Base-by-base conservation (phyloP, 1,140 invertebrate genomes). In the Tetramorium alpestre region DNA sequence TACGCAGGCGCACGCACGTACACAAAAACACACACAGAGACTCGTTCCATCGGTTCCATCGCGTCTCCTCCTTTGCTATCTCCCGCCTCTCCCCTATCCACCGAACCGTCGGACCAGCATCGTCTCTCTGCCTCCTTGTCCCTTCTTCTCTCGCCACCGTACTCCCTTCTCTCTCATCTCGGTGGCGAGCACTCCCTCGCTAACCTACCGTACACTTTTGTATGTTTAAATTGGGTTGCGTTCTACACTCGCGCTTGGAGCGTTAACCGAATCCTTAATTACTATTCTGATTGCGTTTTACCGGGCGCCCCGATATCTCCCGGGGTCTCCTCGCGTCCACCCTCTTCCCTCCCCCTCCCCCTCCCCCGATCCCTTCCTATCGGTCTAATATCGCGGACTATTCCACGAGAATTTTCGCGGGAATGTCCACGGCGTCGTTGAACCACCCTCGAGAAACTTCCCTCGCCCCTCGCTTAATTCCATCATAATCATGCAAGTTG, bases 251-350 rank as follows among this genome's bases (percentile, higher is more conserved):
- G 90, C 90, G 90, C 90, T 88, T 90, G 80, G 89, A 91, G 89
- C 91, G 91, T 93, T 93, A 93, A 93, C 91, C 91, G 91, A 94
- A 94, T 93, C 91, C 90, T 94, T 94, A 93, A 93, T 93, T 94
- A 93, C 92, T 93, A 93, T 93, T 94, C 91, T 92, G 92, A 94
- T 94, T 93, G 93, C 92, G 88, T 93, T 93, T 85, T 82, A 51
- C 64, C 76, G 84, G 44, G 47, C 82, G 62, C 22, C 25, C 44
- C 64, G 85, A 91, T 91, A 91, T 91, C 89, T 89, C 70, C 75
- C 75, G 47, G 58, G 44, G 33, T 75, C 54, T 77, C 60, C 28
- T 73, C 51, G 22, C 51, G 22, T 47, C 69, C 54, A 60, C 25
- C 67, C 58, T 38, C 54, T 65, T 80, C 78, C 77, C 64, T 78